Percentiles rank a stretch among this genome's conserved stretches.
Conservation (phyloP, 2,113 vertebrate species). For the Glaucidium brasilianum region DNA sequence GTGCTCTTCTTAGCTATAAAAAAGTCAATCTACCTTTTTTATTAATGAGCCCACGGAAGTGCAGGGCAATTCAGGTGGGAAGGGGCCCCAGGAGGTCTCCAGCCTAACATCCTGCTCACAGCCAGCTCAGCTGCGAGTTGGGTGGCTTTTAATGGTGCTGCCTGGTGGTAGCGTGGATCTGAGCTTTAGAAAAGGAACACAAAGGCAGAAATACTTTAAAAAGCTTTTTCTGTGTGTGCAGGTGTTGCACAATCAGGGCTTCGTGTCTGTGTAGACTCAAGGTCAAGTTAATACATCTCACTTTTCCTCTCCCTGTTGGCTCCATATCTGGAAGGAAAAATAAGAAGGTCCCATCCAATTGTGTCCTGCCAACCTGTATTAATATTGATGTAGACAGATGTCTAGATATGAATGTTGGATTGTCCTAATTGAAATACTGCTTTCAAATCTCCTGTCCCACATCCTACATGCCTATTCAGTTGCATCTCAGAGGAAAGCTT, state of each 20-base stretch:
- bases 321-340: not conserved
- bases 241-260: not conserved
- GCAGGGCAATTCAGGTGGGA: not conserved
- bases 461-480: not conserved
- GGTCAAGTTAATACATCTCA: not conserved
- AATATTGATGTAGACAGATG: not conserved
- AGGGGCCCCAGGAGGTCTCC: not conserved
- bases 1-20: not conserved
- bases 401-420: not conserved
- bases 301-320: not conserved
- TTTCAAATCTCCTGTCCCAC: not conserved
- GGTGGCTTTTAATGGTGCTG: not conserved
- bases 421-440: not conserved
- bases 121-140: not conserved
- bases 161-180: not conserved
- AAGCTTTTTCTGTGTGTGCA: not conserved
- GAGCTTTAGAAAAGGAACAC: not conserved
- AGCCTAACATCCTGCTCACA: not conserved
- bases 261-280: not conserved
- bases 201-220: not conserved
- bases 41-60: not conserved
- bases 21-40: not conserved
- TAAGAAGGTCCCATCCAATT: not conserved
- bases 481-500: not conserved
- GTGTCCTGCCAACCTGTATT: not conserved